A percentile compares a stretch with the other conserved stretches of the same genome.
Evolutionary conservation across 2,888 invertebrate species (phyloP).

Genomic region (Pammene fasciana): DNA sequence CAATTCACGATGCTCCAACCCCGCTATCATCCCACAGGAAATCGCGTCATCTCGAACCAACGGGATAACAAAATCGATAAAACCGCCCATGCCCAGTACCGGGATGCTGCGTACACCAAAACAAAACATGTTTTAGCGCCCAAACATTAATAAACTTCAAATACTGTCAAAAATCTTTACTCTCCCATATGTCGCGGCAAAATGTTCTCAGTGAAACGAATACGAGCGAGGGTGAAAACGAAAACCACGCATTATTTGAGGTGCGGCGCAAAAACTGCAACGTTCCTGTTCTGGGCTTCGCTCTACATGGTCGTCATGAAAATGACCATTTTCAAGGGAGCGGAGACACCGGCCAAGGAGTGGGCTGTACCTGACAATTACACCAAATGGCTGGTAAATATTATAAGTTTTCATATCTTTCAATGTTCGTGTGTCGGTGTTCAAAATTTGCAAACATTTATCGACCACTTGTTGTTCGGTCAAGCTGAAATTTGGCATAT

Average conservation of each 20-base stretch:
- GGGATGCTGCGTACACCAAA: slow-evolving; percentile 64
- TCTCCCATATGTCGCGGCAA: slow-evolving; percentile 65
- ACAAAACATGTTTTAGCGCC: slow-evolving; percentile 55
- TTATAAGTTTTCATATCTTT: background rate
- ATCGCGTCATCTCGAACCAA: slow-evolving; percentile 53
- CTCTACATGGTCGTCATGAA: slow-evolving; percentile 77
- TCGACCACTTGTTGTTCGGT: no score
- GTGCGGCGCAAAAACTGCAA: slow-evolving; percentile 76
- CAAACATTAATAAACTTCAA: slow-evolving; percentile 28
- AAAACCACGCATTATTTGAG: slow-evolving; percentile 69
- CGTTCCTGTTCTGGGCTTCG: slow-evolving; percentile 77
- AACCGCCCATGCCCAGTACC: slow-evolving; percentile 76
- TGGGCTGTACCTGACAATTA: slow-evolving; percentile 78
- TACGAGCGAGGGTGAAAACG: slow-evolving; percentile 64
- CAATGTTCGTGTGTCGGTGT: no score
- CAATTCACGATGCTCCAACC: slow-evolving; percentile 20
- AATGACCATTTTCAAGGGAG: slow-evolving; percentile 77
- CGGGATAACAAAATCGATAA: slow-evolving; percentile 75
- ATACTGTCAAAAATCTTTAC: slow-evolving; percentile 28
- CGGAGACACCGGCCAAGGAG: slow-evolving; percentile 63
- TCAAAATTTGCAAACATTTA: no score
- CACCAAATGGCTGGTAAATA: slow-evolving; percentile 76
- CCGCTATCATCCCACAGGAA: slow-evolving; percentile 42
- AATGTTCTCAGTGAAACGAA: slow-evolving; percentile 70
- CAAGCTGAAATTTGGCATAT: no score